These are phyloP conservation scores for Amphipoea lucens DNA, from an alignment of 2,888 invertebrate species.

Conservation along the genomic window DNA sequence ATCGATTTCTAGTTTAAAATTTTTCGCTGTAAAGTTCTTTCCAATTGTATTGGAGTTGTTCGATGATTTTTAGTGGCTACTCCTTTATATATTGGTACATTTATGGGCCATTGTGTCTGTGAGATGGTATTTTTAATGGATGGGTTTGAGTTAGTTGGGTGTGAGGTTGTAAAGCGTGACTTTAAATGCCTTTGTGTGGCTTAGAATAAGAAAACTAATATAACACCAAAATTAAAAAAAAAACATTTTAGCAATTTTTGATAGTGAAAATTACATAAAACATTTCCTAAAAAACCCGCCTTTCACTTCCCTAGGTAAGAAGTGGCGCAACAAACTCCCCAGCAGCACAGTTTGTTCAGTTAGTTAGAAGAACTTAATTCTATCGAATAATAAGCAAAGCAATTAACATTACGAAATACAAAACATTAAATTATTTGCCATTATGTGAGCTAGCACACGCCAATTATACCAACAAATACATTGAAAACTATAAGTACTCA, in stretches of 20 bases:
- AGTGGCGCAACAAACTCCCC: not conserved
- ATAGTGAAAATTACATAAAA: no score
- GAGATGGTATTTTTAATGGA: constrained; percentile 35
- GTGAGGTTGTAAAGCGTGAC: constrained; percentile 2
- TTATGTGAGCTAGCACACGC: not conserved
- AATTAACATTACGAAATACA: not conserved
- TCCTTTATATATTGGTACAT: constrained; percentile 61
- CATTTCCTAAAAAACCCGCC: not conserved
- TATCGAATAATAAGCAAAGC: not conserved
- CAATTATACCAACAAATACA: not conserved
- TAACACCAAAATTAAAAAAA: no score
- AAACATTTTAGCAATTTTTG: no score
- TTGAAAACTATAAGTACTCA: not conserved
- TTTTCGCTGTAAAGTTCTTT: constrained; percentile 68
- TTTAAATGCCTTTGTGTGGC: not conserved
- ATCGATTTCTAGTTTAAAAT: constrained; percentile 75
- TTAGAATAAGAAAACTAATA: no score
- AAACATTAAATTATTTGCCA: not conserved
- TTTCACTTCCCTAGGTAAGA: not conserved
- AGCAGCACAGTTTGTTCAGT: not conserved
- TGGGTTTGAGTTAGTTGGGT: constrained; percentile 16
- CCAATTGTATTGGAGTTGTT: constrained; percentile 64
- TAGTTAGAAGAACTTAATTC: not conserved
- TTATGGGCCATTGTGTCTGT: constrained; percentile 54
- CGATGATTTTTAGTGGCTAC: constrained; percentile 68